Evolutionary conservation across 92 coral and sea anemone genomes (phyloP), one percentile per base, ranked within the genome.

Genomic region (Porites evermanni): DNA sequence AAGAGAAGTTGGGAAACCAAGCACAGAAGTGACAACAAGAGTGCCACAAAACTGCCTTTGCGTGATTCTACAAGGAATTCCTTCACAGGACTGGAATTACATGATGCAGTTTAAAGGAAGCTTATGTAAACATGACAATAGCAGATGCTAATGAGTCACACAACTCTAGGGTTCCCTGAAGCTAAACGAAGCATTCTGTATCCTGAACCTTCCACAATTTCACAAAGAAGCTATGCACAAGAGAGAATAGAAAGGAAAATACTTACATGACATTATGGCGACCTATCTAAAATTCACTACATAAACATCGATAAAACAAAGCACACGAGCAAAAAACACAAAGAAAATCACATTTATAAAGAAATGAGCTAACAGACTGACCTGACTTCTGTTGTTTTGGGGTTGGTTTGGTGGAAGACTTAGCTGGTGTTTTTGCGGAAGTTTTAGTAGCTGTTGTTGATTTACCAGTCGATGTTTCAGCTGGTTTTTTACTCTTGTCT

Each of bases 401-500:
- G 75, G 92, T 91, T 84, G 80, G 52, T 89, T 88, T 90, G 88
- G 87, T 77, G 12, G 93, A 23, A 9, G 94, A 79, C 47, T 56
- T 89, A 50, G 85, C 72, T 19, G 95, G 73, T 51, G 90, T 71
- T 72, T 88, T 92, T 53, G 91, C 23, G 6, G 90, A 23, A 2
- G 86, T 88, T 88, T 88, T 32, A 80, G 67, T 86, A 18, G 89
- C 23, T n/a, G 88, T 18, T 14, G 91, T 71, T 4, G 80, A 76
- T 61, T 80, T 78, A 60, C 68, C 89, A 50, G 92, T 17, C 8
- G 94, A 58, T 66, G 88, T 91, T 19, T 89, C 98, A 14, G 79
- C 84, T 3, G 95, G 87, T 77, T 92, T 94, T 75, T 94, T 91
- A 74, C 88, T 84, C 88, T 92, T 94, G 11, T 90, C 95, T 26